These are phyloP conservation scores for Oreotragus oreotragus DNA, from an alignment of 2,113 vertebrate species.

Conservation along the genomic window DNA sequence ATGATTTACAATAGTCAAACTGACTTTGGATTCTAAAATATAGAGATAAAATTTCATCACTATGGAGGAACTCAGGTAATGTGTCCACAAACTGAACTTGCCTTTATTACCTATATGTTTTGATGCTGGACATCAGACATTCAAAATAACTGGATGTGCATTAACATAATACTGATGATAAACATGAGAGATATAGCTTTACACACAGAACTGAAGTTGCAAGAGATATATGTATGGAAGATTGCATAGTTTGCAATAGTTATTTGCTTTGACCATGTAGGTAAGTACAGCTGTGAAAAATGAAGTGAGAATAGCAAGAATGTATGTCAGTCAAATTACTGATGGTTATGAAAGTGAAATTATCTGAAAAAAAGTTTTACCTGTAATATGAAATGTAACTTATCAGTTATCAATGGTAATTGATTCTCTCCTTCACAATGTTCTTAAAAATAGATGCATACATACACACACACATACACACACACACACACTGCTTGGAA, in stretches of 20 bases:
- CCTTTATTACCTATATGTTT: neutral
- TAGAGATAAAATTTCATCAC: neutral
- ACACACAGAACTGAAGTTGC: neutral
- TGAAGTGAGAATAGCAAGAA: neutral
- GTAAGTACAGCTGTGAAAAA: neutral
- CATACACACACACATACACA: neutral
- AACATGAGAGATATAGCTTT: neutral
- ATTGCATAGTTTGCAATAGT: neutral
- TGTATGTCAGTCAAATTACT: neutral
- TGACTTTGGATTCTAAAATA: neutral
- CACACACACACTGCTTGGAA: no score
- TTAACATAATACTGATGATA: neutral
- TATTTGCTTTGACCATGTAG: neutral
- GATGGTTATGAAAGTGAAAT: neutral
- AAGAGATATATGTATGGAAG: neutral
- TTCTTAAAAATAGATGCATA: neutral
- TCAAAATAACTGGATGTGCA: neutral
- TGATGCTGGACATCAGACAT: neutral
- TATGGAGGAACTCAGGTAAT: neutral
- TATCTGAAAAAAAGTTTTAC: neutral
- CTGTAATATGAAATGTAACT: neutral
- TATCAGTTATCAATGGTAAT: neutral
- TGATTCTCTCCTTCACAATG: neutral
- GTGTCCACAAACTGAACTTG: neutral
- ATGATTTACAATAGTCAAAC: neutral